These are phyloP conservation scores for Tragelaphus strepsiceros DNA, from an alignment of 2,113 vertebrate species.

Conservation along the genomic window DNA sequence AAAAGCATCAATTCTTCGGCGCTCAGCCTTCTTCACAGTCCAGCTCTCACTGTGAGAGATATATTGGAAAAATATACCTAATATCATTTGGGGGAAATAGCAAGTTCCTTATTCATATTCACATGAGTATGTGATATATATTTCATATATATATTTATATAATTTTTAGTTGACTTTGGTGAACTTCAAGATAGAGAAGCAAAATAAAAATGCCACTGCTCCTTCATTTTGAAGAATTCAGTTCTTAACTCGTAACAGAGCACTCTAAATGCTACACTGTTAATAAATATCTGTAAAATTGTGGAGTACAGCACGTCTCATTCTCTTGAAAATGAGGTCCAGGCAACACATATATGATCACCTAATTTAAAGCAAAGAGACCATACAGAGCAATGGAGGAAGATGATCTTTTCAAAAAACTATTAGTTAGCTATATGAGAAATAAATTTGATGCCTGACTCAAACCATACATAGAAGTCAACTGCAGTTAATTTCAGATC, in stretches of 20 bases:
- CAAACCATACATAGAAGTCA: not conserved
- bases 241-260: not conserved
- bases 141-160: not conserved
- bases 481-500: not conserved
- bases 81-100: not conserved
- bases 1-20: too few relatives aligned
- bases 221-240: not conserved
- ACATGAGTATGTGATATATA: not conserved
- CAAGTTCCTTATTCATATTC: not conserved
- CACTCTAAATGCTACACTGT: not conserved
- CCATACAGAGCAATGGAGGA: not conserved
- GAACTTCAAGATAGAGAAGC: not conserved
- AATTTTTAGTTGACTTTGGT: not conserved
- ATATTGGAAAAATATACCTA: not conserved
- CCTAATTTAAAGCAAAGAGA: not conserved
- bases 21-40: too few relatives aligned
- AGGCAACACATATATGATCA: not conserved
- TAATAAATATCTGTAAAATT: not conserved
- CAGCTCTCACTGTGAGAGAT: too few relatives aligned
- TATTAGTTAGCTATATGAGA: not conserved
- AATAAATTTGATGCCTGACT: not conserved
- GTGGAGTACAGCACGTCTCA: not conserved
- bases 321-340: not conserved
- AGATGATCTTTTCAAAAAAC: not conserved
- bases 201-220: not conserved